A percentile compares a stretch with the other conserved stretches of the same genome.
These are phyloP conservation scores for Osmerus eperlanus DNA, from an alignment of 2,113 vertebrate genomes.

Conservation along the genomic window DNA sequence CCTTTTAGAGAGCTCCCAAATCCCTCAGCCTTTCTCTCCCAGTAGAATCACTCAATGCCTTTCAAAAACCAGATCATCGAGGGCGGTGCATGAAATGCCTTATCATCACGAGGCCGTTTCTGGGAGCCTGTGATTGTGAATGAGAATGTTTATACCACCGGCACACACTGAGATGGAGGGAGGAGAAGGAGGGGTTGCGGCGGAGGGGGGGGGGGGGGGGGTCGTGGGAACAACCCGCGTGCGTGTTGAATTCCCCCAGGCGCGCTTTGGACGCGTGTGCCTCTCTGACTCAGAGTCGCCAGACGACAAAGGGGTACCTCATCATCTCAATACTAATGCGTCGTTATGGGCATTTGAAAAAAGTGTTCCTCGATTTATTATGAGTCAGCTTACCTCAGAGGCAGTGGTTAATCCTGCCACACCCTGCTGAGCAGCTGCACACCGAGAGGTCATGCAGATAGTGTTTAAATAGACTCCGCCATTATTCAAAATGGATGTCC, in stretches of 20 bases:
- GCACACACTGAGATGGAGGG: too few relatives aligned
- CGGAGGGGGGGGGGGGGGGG: neutral
- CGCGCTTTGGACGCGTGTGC: constrained; percentile 35
- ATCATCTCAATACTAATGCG: constrained; percentile 68
- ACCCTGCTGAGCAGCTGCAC: constrained; percentile 51
- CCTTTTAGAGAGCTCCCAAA: too few relatives aligned
- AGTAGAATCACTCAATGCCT: too few relatives aligned
- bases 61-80: too few relatives aligned
- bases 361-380: constrained; percentile 55
- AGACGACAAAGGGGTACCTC: constrained; percentile 39
- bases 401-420: constrained; percentile 56
- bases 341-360: constrained; percentile 38
- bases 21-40: too few relatives aligned
- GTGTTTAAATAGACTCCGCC: constrained; percentile 58
- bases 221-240: constrained; percentile 12
- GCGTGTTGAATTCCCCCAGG: constrained; percentile 36
- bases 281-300: constrained; percentile 52
- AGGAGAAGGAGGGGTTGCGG: neutral
- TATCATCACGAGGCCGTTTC: too few relatives aligned
- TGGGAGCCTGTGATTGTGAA: too few relatives aligned
- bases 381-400: constrained; percentile 59
- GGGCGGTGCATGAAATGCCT: too few relatives aligned
- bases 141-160: too few relatives aligned
- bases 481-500: constrained; percentile 41
- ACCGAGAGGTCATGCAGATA: constrained; percentile 61